Evolutionary conservation across 2,888 invertebrate species (phyloP).

Genomic region (Podotricha telesiphe): DNA sequence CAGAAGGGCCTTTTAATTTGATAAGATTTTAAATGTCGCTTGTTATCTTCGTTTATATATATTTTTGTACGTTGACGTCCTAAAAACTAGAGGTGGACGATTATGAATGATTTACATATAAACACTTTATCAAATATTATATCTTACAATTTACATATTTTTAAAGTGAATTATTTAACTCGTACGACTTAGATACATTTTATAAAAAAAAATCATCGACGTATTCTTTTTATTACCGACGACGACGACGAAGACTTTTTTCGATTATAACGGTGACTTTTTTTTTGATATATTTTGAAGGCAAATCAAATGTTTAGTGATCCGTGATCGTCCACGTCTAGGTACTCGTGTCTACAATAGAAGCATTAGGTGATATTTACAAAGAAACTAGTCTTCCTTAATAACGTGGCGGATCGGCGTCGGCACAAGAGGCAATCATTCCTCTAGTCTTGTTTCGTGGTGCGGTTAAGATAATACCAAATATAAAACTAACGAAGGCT

Average conservation of each 20-base stretch:
- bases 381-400: conserved; percentile 83
- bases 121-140: conserved; percentile 5
- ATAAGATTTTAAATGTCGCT: conserved; percentile 75
- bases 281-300: conserved; percentile 19
- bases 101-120: conserved; percentile 8
- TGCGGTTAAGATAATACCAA: conserved; percentile 82
- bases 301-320: not conserved
- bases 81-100: conserved; percentile 49
- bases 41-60: conserved; percentile 79
- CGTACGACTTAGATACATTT: no score
- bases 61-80: conserved; percentile 74
- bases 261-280: no score
- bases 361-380: conserved; percentile 79
- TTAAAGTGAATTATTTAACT: conserved; percentile 3
- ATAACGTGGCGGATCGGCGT: conserved; percentile 60
- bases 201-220: conserved; percentile 4
- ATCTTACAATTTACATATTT: conserved; percentile 7
- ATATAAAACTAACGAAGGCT: conserved; percentile 80
- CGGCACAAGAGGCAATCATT: conserved; percentile 80
- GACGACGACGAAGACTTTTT: conserved; percentile 6
- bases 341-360: conserved; percentile 54
- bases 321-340: conserved; percentile 13
- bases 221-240: conserved; percentile 7
- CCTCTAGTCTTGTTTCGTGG: conserved; percentile 83
- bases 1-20: conserved; percentile 77